A percentile compares a stretch with the other conserved stretches of the same genome.
These are phyloP conservation scores for Epinephelus coioides DNA, from an alignment of 2,797 vertebrate genomes.

Conservation along the genomic window DNA sequence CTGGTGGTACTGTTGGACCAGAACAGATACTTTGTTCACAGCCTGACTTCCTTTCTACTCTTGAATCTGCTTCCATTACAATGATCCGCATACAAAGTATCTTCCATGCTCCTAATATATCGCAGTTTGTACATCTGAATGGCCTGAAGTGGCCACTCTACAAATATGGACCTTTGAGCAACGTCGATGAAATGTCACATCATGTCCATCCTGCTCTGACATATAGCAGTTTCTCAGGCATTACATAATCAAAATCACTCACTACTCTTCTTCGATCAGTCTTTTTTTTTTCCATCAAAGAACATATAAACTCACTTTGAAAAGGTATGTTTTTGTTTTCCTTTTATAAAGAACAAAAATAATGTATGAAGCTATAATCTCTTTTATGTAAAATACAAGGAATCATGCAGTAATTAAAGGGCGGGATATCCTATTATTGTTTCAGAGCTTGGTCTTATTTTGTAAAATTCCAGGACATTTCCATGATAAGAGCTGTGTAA, in stretches of 20 bases:
- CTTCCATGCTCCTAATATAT: constrained; percentile 50
- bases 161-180: constrained; percentile 42
- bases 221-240: constrained; percentile 95
- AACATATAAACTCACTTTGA: constrained; percentile 75
- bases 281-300: constrained; percentile 85
- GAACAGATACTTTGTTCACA: constrained; percentile 41
- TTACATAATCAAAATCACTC: constrained; percentile 87
- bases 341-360: constrained; percentile 90
- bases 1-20: constrained; percentile 32
- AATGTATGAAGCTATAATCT: constrained; percentile 81
- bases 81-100: constrained; percentile 41
- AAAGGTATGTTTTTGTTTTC: constrained; percentile 81
- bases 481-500: constrained; percentile 79
- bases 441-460: constrained; percentile 96
- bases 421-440: constrained; percentile 86
- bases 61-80: constrained; percentile 65
- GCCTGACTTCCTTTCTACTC: constrained; percentile 53
- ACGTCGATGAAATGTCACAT: constrained; percentile 29
- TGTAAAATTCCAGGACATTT: constrained; percentile 86
- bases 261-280: constrained; percentile 84
- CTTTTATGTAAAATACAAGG: constrained; percentile 82
- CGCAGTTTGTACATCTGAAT: constrained; percentile 45
- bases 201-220: constrained; percentile 68
- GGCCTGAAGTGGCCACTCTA: constrained; percentile 28
- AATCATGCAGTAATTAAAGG: constrained; percentile 87